Evolutionary conservation across 2,888 invertebrate species (phyloP).

Genomic region (Cataglyphis albicans): DNA sequence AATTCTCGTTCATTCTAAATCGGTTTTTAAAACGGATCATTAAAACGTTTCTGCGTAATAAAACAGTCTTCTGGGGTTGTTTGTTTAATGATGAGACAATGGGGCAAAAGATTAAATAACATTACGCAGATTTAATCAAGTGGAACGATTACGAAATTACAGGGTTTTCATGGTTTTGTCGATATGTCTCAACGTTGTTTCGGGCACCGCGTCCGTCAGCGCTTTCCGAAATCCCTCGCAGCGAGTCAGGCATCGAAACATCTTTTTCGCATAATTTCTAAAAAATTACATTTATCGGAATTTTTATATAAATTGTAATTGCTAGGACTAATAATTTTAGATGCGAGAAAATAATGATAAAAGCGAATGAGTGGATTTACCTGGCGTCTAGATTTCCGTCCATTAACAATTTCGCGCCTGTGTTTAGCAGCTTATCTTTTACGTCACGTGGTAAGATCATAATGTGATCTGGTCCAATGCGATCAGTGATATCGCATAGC

Average conservation of each 20-base stretch:
- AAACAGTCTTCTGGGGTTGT: conserved; percentile 45
- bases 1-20: conserved; percentile 23
- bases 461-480: conserved; percentile 91
- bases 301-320: neutral
- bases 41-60: conserved; percentile 17
- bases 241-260: conserved; percentile 91
- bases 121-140: conserved; percentile 30
- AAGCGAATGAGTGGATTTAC: conserved; percentile 82
- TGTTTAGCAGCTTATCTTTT: conserved; percentile 92
- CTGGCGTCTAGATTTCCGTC: conserved; percentile 96
- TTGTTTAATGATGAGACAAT: conserved; percentile 8
- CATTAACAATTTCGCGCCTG: conserved; percentile 93
- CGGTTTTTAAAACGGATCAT: conserved; percentile 13
- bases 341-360: neutral
- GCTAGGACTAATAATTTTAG: neutral
- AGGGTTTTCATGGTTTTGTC: conserved; percentile 92
- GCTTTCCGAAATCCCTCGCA: conserved; percentile 92
- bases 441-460: conserved; percentile 92
- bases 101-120: neutral
- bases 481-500: conserved; percentile 90
- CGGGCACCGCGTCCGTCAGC: conserved; percentile 93
- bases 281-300: neutral
- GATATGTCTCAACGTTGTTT: conserved; percentile 92
- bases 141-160: conserved; percentile 75
- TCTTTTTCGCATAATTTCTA: conserved; percentile 91